These are phyloP conservation scores for Ips typographus DNA, from an alignment of 1,140 invertebrate species.

Conservation along the genomic window DNA sequence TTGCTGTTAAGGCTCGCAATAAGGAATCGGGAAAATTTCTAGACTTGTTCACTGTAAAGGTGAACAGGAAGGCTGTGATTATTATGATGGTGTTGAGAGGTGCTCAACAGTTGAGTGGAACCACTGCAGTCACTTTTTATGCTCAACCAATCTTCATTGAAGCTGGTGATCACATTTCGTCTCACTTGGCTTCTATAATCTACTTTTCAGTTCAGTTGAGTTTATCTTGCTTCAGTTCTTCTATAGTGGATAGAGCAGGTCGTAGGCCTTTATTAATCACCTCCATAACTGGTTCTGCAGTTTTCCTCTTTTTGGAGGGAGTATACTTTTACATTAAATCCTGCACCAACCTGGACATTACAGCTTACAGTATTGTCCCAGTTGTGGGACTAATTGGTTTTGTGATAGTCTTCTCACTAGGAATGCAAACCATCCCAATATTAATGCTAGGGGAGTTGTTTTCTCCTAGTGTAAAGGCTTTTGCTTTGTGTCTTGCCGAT, in stretches of 20 bases:
- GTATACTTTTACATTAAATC: conserved; percentile 57
- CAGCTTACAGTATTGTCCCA: conserved; percentile 54
- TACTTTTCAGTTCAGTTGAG: conserved; percentile 68
- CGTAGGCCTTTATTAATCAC: conserved; percentile 66
- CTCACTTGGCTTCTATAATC: conserved; percentile 56
- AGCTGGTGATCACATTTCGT: conserved; percentile 53
- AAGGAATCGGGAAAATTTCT: conserved; percentile 56
- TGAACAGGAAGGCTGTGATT: conserved; percentile 65
- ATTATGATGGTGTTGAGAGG: conserved; percentile 67
- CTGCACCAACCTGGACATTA: conserved; percentile 38
- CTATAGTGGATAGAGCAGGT: conserved; percentile 71
- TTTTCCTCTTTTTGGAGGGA: conserved; percentile 58
- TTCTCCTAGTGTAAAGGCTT: conserved; percentile 67
- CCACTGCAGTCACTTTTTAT: conserved; percentile 75
- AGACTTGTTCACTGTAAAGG: conserved; percentile 60
- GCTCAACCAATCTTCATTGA: conserved; percentile 69
- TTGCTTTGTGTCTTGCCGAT: conserved; percentile 69
- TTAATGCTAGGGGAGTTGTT: conserved; percentile 75
- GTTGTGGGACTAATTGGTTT: conserved; percentile 67
- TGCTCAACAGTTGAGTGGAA: conserved; percentile 75
- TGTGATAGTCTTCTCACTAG: conserved; percentile 69
- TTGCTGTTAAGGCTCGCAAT: conserved; percentile 55
- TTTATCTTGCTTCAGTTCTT: conserved; percentile 62
- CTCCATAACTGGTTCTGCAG: conserved; percentile 59
- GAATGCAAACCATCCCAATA: conserved; percentile 70